These are phyloP conservation scores for Patella caerulea DNA, from an alignment of 2,888 invertebrate species.

Conservation along the genomic window DNA sequence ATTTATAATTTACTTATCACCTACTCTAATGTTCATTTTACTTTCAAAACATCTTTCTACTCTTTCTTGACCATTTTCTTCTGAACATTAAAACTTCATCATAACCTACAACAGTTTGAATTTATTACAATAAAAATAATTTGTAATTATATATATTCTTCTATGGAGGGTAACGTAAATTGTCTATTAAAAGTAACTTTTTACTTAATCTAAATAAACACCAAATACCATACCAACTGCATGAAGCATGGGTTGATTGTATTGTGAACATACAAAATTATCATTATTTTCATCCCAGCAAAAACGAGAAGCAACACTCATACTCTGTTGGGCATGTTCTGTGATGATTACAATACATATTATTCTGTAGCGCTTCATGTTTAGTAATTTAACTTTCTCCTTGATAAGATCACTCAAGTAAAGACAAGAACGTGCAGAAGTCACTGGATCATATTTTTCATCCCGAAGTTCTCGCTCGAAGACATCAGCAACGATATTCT, in stretches of 20 bases:
- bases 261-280: constrained; percentile 51
- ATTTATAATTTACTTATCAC: too few relatives aligned
- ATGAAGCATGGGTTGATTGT: constrained; percentile 47
- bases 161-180: too few relatives aligned
- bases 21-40: too few relatives aligned
- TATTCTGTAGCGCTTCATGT: constrained; percentile 56
- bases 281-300: constrained; percentile 60
- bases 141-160: too few relatives aligned
- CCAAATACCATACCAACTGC: constrained; percentile 61
- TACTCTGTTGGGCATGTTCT: constrained; percentile 49
- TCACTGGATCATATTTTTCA: constrained; percentile 44
- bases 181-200: too few relatives aligned
- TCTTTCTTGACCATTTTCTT: too few relatives aligned
- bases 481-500: constrained; percentile 46
- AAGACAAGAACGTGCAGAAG: constrained; percentile 50
- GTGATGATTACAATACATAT: constrained; percentile 56
- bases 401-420: constrained; percentile 58
- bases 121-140: too few relatives aligned
- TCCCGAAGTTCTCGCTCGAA: constrained; percentile 53
- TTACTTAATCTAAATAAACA: constrained; percentile 53
- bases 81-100: too few relatives aligned
- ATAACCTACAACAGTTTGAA: too few relatives aligned
- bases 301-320: constrained; percentile 58
- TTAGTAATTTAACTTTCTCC: constrained; percentile 54
- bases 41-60: too few relatives aligned